phyloP scores from a whole-genome alignment of 2,888 invertebrate species.

The Sialis fuliginosa region DNA sequence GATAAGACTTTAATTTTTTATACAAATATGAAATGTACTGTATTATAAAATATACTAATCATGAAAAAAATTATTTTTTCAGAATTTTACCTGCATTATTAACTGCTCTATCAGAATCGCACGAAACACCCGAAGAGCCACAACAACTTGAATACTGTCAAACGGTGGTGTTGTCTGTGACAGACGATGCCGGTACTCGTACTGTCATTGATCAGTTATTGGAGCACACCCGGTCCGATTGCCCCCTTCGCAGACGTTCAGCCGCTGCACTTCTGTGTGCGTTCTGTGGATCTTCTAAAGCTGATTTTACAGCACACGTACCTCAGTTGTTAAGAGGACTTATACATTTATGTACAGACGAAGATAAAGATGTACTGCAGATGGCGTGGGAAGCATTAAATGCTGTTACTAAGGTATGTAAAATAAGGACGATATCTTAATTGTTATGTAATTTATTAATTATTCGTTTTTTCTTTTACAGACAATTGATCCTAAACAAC shows the following conservation, averaged over 20 bases:
- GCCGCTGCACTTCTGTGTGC: slow-evolving; percentile 76
- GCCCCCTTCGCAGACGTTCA: slow-evolving; percentile 49
- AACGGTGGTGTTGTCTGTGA: slow-evolving; percentile 79
- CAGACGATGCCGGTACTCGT: slow-evolving; percentile 72
- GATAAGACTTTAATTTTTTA: too few species aligned
- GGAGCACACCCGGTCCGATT: slow-evolving; percentile 49
- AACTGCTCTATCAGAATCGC: slow-evolving; percentile 50
- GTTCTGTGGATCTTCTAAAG: slow-evolving; percentile 78
- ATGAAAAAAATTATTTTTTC: too few species aligned
- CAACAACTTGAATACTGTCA: slow-evolving; percentile 82
- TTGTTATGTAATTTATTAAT: background rate
- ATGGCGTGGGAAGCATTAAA: slow-evolving; percentile 84
- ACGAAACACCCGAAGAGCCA: slow-evolving; percentile 42
- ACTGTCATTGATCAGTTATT: slow-evolving; percentile 76
- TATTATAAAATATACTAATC: too few species aligned
- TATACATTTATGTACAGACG: slow-evolving; percentile 66
- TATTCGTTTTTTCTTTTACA: slow-evolving; percentile 17
- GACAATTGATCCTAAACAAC: slow-evolving; percentile 68
- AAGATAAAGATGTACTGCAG: slow-evolving; percentile 61
- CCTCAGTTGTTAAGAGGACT: slow-evolving; percentile 76
- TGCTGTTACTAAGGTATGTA: slow-evolving; percentile 63
- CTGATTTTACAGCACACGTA: slow-evolving; percentile 74
- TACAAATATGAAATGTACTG: too few species aligned
- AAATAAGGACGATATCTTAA: too few species aligned
- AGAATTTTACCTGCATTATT: slow-evolving; percentile 82